Conservation (phyloP, 2,888 invertebrate genomes). For the Nephrotoma guestfalica region DNA sequence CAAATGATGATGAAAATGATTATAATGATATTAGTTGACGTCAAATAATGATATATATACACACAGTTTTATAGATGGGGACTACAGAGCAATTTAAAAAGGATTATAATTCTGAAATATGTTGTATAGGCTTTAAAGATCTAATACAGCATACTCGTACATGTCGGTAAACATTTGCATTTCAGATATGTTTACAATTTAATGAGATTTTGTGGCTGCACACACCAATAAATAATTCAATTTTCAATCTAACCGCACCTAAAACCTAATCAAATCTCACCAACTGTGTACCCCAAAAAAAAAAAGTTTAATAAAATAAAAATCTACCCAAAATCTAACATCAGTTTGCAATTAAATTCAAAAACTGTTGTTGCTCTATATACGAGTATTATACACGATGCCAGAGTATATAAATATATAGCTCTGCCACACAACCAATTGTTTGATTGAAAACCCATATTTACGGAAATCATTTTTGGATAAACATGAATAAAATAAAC, state of each 20-base stretch:
- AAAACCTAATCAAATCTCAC: background rate
- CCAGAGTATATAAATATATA: too few relatives aligned
- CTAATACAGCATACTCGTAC: background rate
- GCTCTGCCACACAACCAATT: background rate
- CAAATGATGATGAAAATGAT: background rate
- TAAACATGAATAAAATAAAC: background rate
- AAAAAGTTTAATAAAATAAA: background rate
- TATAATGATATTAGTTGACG: background rate
- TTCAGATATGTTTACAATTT: background rate
- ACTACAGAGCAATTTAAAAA: background rate
- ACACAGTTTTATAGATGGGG: background rate
- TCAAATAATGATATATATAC: background rate
- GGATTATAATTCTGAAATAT: background rate
- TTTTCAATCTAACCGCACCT: background rate
- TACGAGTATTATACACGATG: background rate
- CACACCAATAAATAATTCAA: background rate
- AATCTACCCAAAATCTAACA: background rate
- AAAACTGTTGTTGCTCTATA: background rate
- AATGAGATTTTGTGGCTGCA: background rate
- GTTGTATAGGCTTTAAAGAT: background rate
- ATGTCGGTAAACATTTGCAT: background rate
- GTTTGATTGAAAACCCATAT: background rate
- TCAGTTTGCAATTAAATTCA: background rate
- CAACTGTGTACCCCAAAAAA: background rate
- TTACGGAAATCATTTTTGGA: background rate